Evolutionary conservation across 2,797 vertebrate species (phyloP), one percentile per base, ranked within the genome.

Genomic region (Smutsia gigantea): DNA sequence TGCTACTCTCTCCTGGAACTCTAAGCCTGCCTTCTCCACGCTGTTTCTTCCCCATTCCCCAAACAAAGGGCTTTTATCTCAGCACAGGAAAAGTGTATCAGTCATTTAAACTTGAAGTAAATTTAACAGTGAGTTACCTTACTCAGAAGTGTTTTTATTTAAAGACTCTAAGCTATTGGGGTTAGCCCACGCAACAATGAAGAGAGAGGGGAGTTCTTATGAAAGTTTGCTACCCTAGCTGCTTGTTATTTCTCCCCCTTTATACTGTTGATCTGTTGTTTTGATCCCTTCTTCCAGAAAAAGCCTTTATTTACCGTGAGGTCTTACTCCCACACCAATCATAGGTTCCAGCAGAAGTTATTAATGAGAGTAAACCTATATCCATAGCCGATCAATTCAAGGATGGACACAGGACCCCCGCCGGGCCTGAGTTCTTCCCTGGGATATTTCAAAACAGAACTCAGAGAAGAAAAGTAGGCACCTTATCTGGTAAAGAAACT

Each of bases 71-170:
- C 64, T 87, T 34, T 84, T 31, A 49, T 88, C 21, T 72, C 63
- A 82, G 49, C 51, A 92, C 93, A 77, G 49, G 90, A 3, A 92
- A 15, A 8, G 13, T 0, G 0, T 9, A 75, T 55, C 29, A 87
- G 34, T 93, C 75, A 91, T 57, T 85, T 51, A 87, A 83, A 78
- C 1, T 57, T 88, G 49, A 88, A 82, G 25, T 51, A 27, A 95
- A 61, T 78, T 93, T 85, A 90, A 78, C 46, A 92, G 75, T 53
- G 4, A 92, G 34, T 66, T 85, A 34, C 4, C 19, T 88, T 93
- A 90, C 31, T 95, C 51, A 19, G 63, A 68, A 71, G 21, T 53
- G 6, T 74, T 81, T 87, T 92, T 61, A 46, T 71, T 63, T 92
- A 39, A 95, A 87, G 14, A 90, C 49, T 90, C 13, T 77, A 37